phyloP scores from a whole-genome alignment of 2,113 vertebrate species.

The Typhlomys cinereus region DNA sequence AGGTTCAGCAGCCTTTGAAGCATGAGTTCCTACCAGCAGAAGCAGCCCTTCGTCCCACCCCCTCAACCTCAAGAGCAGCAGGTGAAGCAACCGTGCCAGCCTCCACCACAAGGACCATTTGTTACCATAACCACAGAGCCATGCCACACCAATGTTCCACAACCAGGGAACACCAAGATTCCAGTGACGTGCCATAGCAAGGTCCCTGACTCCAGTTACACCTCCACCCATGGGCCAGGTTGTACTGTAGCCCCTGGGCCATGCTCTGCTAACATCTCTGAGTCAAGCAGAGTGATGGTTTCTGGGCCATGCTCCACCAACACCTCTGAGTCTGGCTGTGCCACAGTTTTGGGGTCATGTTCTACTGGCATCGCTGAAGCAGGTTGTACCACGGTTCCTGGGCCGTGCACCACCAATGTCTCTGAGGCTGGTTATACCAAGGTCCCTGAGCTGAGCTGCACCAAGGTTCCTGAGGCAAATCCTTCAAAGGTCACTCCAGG shows the following conservation, averaged over 20 bases:
- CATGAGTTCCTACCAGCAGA: constrained; percentile 75
- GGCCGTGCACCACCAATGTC: background rate
- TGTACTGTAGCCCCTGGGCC: too few relatives aligned
- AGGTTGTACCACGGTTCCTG: background rate
- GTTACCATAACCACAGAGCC: background rate
- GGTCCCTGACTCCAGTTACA: background rate
- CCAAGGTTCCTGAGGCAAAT: background rate
- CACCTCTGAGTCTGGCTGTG: background rate
- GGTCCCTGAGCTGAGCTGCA: background rate
- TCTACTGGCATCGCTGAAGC: background rate
- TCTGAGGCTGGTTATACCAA: background rate
- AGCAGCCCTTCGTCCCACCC: constrained; percentile 41
- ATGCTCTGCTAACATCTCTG: background rate
- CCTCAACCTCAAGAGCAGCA: constrained; percentile 48
- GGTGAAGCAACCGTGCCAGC: constrained; percentile 59
- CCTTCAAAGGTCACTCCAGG: background rate
- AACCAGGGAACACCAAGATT: too few relatives aligned
- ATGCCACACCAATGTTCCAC: background rate
- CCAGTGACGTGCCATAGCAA: background rate
- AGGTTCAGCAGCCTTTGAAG: constrained; percentile 32
- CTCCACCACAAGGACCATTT: constrained; percentile 32
- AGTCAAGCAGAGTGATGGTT: background rate
- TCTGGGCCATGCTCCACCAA: background rate
- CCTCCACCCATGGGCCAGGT: background rate
- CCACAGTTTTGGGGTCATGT: background rate